Base-by-base conservation (phyloP, 92 coral and sea anemone species). In the Paramuricea clavata region DNA sequence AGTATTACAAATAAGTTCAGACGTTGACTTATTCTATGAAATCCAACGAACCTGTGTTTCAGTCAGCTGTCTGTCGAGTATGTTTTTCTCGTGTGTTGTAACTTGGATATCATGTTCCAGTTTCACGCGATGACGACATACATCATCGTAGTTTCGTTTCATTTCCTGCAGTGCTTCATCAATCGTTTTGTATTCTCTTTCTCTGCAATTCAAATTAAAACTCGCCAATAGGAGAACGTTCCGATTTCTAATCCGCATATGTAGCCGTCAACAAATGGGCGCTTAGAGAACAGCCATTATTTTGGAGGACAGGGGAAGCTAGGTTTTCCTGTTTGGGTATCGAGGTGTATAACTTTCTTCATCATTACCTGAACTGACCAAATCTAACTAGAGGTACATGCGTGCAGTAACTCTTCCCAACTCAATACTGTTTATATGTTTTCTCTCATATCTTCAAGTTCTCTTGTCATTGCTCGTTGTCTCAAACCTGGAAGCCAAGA, bases 41-140 rank as follows among this genome's bases (percentile, higher is more conserved):
- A 54, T 19, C 5, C 21, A 54, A 54, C 62, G 26, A 6, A 76
- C 82, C 82, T 76, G 82, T 32, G 64, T 27, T 49, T 30, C 68
- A 76, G 43, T 28, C 30, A 50, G 82, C 68, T 76, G 67, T 23
- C 15, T 12, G 42, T 52, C 28, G 44, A 76, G 61, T 22, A 31
- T 17, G 23, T 17, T 76, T 39, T 27, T 28, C 13, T 36, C 32
- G 39, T 52, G 43, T n/a, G 39, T 49, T 25, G 17, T 12, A 32
- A 30, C 64, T 49, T 76, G 67, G 1, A 49, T 50, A 13, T 76
- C 49, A 49, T 76, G 67, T 32, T 76, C 67, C 30, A 76, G 67
- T 54, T 76, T n/a, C 82, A 76, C 12, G 50, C 68, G 82, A 50
- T 15, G 60, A 36, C 52, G 41, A 22, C 36, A 54, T 13, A 13